phyloP scores from a whole-genome alignment of 2,888 invertebrate genomes.

The Aricia artaxerxes region DNA sequence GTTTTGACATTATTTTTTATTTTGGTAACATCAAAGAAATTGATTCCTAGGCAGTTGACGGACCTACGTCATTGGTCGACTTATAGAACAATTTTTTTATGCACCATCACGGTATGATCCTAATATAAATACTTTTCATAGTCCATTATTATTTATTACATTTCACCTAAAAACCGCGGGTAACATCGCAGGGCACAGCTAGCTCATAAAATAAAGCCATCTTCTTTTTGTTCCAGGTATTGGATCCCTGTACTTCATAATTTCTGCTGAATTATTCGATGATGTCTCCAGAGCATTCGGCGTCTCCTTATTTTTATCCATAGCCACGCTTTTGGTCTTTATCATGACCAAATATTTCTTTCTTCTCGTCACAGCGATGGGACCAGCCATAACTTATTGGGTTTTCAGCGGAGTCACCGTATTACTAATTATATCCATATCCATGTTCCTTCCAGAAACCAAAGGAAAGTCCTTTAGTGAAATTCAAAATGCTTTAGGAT shows the following conservation, averaged over 20 bases:
- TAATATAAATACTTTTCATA: too few relatives aligned
- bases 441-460: conserved; percentile 60
- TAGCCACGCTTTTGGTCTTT: conserved; percentile 46
- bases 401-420: conserved; percentile 50
- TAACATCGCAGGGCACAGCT: too few relatives aligned
- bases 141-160: too few relatives aligned
- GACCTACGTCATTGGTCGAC: too few relatives aligned
- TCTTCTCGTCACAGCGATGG: conserved; percentile 46
- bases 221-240: conserved; percentile 50
- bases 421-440: conserved; percentile 46
- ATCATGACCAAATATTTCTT: conserved; percentile 55
- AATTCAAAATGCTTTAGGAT: conserved; percentile 54
- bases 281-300: conserved; percentile 54
- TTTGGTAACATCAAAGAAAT: too few relatives aligned
- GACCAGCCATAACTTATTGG: conserved; percentile 56
- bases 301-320: conserved; percentile 43
- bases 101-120: too few relatives aligned
- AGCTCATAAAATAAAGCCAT: conserved; percentile 17
- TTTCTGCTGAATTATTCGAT: conserved; percentile 59
- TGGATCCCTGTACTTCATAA: conserved; percentile 57
- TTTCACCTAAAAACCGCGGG: too few relatives aligned
- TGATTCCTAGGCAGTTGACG: too few relatives aligned
- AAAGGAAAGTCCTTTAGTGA: conserved; percentile 62
- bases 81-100: too few relatives aligned
- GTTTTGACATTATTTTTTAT: too few relatives aligned